phyloP scores from a whole-genome alignment of 2,888 invertebrate genomes.

The Drosophila suboccidentalis region DNA sequence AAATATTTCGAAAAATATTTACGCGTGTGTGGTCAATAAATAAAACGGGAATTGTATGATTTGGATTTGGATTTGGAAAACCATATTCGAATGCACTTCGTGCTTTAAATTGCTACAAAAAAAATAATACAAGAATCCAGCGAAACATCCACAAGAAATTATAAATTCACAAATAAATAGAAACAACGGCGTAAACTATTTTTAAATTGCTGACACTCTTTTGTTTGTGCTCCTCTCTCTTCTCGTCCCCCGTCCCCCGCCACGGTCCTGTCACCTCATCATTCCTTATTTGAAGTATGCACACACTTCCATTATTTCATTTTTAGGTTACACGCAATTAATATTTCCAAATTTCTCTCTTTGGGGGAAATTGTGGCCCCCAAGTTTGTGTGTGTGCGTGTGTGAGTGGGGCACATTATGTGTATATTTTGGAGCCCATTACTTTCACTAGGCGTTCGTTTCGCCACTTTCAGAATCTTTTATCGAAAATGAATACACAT shows the following conservation, averaged over 20 bases:
- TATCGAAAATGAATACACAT: constrained; percentile 69
- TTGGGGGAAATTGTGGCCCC: constrained; percentile 17
- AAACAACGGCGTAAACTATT: constrained; percentile 74
- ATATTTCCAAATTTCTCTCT: constrained; percentile 58
- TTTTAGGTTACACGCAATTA: constrained; percentile 79
- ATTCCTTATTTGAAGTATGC: constrained; percentile 49
- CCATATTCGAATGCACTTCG: constrained; percentile 61
- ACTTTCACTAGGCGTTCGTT: constrained; percentile 75
- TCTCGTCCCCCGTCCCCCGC: constrained; percentile 7
- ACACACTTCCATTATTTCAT: constrained; percentile 70
- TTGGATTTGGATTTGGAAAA: constrained; percentile 17
- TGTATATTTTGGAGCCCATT: constrained; percentile 62
- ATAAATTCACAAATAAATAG: constrained; percentile 69
- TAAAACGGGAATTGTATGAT: background rate
- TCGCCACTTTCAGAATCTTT: constrained; percentile 68
- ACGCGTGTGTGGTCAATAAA: constrained; percentile 59
- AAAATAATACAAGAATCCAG: constrained; percentile 40
- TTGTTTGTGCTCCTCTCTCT: constrained; percentile 54
- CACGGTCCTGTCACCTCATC: constrained; percentile 9
- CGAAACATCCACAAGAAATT: constrained; percentile 32
- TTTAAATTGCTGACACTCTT: constrained; percentile 77
- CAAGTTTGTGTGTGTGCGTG: constrained; percentile 37
- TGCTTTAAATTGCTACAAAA: constrained; percentile 30
- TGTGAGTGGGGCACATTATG: constrained; percentile 37
- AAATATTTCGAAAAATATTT: constrained; percentile 52